Evolutionary conservation across 2,888 invertebrate genomes (phyloP).

Genomic region (Stenurella melanura): DNA sequence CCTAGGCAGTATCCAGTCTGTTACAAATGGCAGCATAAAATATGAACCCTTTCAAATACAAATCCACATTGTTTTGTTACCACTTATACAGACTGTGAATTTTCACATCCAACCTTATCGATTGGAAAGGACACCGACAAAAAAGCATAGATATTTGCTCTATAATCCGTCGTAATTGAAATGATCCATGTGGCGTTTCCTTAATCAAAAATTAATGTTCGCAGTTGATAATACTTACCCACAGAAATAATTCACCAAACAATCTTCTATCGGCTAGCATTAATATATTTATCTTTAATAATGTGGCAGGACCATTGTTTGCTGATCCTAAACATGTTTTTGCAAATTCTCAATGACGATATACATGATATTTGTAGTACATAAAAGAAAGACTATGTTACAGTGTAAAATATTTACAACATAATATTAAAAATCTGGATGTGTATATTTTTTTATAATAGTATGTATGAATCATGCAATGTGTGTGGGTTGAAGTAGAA

Average conservation of each 20-base stretch:
- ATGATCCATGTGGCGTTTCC: not conserved
- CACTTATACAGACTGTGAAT: constrained; percentile 53
- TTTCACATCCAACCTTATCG: constrained; percentile 35
- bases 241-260: not conserved
- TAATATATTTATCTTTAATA: not conserved
- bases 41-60: constrained; percentile 54
- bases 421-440: no score
- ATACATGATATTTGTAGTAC: no score
- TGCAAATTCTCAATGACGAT: no score
- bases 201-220: not conserved
- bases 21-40: constrained; percentile 56
- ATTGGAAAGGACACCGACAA: constrained; percentile 27
- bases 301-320: not conserved
- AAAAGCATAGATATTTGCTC: not conserved
- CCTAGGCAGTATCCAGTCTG: constrained; percentile 42
- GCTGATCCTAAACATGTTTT: no score
- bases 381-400: no score
- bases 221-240: not conserved
- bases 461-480: no score
- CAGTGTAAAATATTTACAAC: no score
- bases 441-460: no score
- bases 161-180: not conserved
- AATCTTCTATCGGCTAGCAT: not conserved
- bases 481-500: no score
- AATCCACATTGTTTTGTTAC: constrained; percentile 56